Conservation (phyloP, 2,888 invertebrate genomes). For the Caprella mutica region DNA sequence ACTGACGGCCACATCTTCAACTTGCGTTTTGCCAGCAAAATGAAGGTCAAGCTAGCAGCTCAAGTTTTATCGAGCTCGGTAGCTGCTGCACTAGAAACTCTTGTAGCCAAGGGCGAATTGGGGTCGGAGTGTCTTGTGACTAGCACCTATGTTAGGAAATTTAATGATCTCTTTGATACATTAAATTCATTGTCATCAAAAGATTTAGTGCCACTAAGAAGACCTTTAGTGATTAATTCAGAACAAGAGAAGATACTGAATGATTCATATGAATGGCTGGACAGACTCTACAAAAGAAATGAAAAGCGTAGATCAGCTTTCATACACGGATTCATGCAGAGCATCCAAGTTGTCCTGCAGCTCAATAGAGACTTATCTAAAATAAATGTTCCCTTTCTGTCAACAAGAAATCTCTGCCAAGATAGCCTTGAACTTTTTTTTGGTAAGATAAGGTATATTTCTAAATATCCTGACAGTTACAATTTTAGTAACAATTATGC, state of each 20-base stretch:
- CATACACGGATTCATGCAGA: neutral
- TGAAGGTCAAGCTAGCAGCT: neutral
- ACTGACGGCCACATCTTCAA: neutral
- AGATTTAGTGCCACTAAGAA: neutral
- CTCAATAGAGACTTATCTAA: neutral
- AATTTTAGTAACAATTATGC: neutral
- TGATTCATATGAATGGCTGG: neutral
- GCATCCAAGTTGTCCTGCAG: neutral
- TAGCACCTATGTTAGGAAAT: neutral
- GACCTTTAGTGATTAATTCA: neutral
- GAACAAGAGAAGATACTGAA: neutral
- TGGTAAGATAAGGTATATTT: neutral
- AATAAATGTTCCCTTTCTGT: neutral
- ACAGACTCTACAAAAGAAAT: neutral
- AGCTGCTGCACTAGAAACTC: neutral
- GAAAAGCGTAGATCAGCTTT: neutral
- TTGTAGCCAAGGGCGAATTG: neutral
- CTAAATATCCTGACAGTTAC: neutral
- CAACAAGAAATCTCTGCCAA: neutral
- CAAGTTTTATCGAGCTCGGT: neutral
- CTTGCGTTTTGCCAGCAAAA: neutral
- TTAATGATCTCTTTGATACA: neutral
- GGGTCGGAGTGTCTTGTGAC: neutral
- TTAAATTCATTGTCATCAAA: neutral
- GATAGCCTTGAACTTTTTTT: neutral